Percentiles rank a stretch among this genome's conserved stretches.
phyloP scores from a whole-genome alignment of 2,113 vertebrate species.

The Ptychochromis oligacanthus region DNA sequence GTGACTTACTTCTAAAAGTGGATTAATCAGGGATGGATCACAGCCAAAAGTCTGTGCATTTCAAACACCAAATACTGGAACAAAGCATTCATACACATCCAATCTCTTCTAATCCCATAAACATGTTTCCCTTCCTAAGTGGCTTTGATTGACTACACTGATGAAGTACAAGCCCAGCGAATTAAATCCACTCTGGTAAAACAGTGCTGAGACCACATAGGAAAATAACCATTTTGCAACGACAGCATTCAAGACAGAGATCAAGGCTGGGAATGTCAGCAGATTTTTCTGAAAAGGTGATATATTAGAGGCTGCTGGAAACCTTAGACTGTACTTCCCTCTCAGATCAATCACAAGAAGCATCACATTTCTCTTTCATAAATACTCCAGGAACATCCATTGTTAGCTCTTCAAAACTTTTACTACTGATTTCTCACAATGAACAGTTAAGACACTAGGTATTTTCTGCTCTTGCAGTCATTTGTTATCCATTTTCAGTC shows the following conservation, averaged over 20 bases:
- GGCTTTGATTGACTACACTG: constrained; percentile 31
- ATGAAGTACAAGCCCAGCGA: constrained; percentile 8
- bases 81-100: constrained; percentile 1
- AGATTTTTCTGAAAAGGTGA: constrained; percentile 19
- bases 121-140: constrained; percentile 28
- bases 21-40: neutral
- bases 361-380: neutral
- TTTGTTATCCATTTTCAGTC: neutral
- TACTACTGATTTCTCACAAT: neutral
- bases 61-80: constrained; percentile 12
- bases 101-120: constrained; percentile 37
- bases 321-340: constrained; percentile 17
- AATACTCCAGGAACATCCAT: neutral
- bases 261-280: constrained; percentile 27
- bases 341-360: constrained; percentile 6
- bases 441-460: neutral
- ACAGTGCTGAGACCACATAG: neutral
- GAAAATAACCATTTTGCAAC: constrained; percentile 28
- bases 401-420: neutral
- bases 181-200: neutral
- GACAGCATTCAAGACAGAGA: constrained; percentile 16
- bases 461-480: fast-evolving
- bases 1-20: neutral
- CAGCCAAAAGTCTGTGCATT: constrained; percentile 4
- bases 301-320: constrained; percentile 39